Percentiles rank a stretch among this genome's conserved stretches.
Conservation (phyloP, 2,888 invertebrate species). For the Leucophenga montana region DNA sequence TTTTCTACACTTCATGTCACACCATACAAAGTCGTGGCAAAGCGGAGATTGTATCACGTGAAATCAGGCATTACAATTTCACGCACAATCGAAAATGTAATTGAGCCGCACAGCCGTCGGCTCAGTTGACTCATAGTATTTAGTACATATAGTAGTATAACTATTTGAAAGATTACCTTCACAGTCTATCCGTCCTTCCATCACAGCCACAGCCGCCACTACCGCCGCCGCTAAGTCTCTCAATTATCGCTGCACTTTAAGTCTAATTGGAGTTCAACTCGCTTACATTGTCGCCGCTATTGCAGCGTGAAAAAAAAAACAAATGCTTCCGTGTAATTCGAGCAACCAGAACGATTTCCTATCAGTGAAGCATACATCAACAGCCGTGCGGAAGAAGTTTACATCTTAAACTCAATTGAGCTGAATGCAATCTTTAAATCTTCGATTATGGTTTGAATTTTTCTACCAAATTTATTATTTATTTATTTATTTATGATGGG, state of each 20-base stretch:
- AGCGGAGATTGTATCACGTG: slow-evolving; percentile 58
- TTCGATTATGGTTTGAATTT: background rate
- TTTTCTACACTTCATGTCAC: slow-evolving; percentile 3
- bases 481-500: no score
- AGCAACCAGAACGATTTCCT: slow-evolving; percentile 44
- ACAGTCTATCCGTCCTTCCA: background rate
- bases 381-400: background rate
- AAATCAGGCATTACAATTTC: slow-evolving; percentile 71
- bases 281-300: no score
- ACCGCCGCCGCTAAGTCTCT: background rate
- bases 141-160: background rate
- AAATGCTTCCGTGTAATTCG: slow-evolving; percentile 52
- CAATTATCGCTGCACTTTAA: background rate
- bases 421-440: slow-evolving; percentile 2
- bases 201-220: background rate
- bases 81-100: slow-evolving; percentile 71
- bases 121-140: background rate
- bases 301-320: slow-evolving; percentile 1
- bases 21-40: no score
- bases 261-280: slow-evolving; percentile 1
- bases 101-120: slow-evolving; percentile 69
- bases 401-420: background rate
- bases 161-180: background rate
- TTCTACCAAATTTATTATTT: no score
- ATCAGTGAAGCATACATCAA: slow-evolving; percentile 40